These are phyloP conservation scores for Phoenoteleia sp. DNA, from an alignment of 2,888 invertebrate species.

Conservation along the genomic window DNA sequence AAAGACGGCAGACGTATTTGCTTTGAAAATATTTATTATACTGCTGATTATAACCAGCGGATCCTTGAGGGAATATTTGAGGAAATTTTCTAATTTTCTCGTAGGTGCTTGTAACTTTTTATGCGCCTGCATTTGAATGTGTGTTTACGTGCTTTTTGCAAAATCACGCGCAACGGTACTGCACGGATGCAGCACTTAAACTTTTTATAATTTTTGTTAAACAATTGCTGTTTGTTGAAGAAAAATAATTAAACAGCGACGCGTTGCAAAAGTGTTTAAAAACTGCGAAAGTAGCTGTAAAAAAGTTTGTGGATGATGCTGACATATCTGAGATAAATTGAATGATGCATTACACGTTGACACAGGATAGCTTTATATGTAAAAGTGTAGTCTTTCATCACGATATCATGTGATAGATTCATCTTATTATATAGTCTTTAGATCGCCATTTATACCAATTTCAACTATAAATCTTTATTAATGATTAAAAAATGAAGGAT, in stretches of 20 bases:
- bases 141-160: neutral
- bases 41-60: constrained; percentile 12
- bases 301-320: neutral
- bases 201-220: constrained; percentile 1
- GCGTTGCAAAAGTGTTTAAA: no score
- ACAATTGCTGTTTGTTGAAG: neutral
- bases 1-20: neutral
- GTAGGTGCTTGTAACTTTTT: constrained; percentile 7
- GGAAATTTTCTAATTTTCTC: constrained; percentile 52
- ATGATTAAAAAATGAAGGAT: neutral
- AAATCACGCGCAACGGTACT: no score
- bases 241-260: neutral
- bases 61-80: constrained; percentile 25
- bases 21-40: constrained; percentile 18
- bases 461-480: constrained; percentile 29
- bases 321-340: constrained; percentile 39
- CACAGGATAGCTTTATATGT: constrained; percentile 30
- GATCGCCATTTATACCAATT: constrained; percentile 40
- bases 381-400: constrained; percentile 32
- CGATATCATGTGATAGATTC: constrained; percentile 39
- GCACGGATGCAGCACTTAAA: no score
- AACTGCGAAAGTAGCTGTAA: neutral
- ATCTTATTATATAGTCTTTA: constrained; percentile 35
- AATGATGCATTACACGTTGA: constrained; percentile 37
- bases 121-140: constrained; percentile 13